phyloP scores from a whole-genome alignment of 2,888 invertebrate genomes.

The Oegoconia quadripuncta region DNA sequence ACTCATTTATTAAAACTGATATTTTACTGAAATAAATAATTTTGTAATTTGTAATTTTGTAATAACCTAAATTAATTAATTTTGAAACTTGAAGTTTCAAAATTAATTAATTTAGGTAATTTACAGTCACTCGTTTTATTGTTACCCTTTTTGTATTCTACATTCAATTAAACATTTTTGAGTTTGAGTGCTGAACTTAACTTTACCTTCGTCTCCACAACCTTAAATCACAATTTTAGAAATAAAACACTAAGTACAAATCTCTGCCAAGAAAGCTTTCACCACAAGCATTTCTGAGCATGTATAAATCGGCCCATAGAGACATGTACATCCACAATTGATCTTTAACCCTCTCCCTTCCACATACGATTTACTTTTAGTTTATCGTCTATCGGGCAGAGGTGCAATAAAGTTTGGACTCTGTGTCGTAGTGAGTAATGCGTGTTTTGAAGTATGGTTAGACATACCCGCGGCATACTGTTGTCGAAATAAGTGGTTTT shows the following conservation, averaged over 20 bases:
- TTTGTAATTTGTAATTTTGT: too few relatives aligned
- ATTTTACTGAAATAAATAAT: too few relatives aligned
- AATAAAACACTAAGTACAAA: conserved; percentile 60
- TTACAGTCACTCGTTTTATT: too few relatives aligned
- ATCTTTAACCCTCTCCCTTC: conserved; percentile 31
- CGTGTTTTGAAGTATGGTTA: not conserved
- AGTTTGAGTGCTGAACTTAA: too few relatives aligned
- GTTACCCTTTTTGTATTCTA: too few relatives aligned
- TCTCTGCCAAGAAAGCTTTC: conserved; percentile 69
- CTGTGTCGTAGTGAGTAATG: conserved; percentile 5
- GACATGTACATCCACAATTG: conserved; percentile 26
- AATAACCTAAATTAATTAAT: too few relatives aligned
- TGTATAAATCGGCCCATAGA: conserved; percentile 66
- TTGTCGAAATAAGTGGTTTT: not conserved
- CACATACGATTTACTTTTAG: not conserved
- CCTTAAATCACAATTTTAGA: conserved; percentile 67
- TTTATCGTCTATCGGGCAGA: not conserved
- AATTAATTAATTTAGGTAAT: too few relatives aligned
- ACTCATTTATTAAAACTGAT: too few relatives aligned
- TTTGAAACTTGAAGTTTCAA: too few relatives aligned
- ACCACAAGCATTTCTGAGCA: conserved; percentile 62
- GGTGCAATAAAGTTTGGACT: conserved; percentile 6
- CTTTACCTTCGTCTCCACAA: conserved; percentile 19
- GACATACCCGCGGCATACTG: not conserved
- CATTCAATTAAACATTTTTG: too few relatives aligned